These are phyloP conservation scores for Pampusana beccarii DNA, from an alignment of 2,113 vertebrate genomes.

Conservation along the genomic window DNA sequence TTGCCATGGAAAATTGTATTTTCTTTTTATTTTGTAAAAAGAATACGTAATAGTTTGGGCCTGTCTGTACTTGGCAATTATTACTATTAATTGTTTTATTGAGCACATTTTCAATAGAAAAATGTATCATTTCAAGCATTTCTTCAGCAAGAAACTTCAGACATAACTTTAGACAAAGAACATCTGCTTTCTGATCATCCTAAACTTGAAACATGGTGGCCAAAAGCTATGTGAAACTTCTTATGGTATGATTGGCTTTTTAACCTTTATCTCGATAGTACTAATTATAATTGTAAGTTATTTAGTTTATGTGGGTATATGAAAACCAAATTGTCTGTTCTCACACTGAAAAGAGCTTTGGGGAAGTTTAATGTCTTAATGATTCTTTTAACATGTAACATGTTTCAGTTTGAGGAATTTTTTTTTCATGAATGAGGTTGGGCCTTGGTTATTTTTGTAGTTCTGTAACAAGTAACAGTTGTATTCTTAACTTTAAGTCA, in stretches of 20 bases:
- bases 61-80: background rate
- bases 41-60: background rate
- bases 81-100: background rate
- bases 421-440: background rate
- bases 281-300: background rate
- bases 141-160: background rate
- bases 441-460: background rate
- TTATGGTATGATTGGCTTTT: background rate
- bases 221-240: background rate
- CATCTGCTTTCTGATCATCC: background rate
- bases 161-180: background rate
- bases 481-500: background rate
- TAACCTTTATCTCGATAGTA: background rate
- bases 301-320: background rate
- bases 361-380: background rate
- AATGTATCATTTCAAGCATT: background rate
- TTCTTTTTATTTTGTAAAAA: background rate
- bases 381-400: background rate
- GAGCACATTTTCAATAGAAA: background rate
- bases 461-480: background rate
- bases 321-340: background rate
- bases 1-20: background rate
- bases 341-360: background rate
- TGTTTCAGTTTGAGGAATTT: background rate
- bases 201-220: background rate